A percentile compares a stretch with the other conserved stretches of the same genome.
Conservation (phyloP, 2,113 vertebrate genomes). For the Lontra canadensis region DNA sequence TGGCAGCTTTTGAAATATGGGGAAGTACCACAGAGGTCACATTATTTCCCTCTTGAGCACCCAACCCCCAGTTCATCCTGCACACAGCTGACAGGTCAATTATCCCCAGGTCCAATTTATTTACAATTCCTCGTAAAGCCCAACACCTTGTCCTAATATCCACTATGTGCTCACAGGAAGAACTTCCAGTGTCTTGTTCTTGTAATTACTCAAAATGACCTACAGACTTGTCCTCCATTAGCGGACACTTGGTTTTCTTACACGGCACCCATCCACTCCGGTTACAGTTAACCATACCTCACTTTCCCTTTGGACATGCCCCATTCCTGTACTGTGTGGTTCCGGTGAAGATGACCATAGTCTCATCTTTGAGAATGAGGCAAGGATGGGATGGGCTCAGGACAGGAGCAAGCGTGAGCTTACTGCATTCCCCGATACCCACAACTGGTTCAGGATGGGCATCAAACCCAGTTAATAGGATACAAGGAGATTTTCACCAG, state of each 20-base stretch:
- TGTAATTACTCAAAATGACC: background rate
- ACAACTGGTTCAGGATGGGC: background rate
- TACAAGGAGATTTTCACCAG: background rate
- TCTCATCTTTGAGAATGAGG: background rate
- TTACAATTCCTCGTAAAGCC: constrained; percentile 21
- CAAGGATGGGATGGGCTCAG: background rate
- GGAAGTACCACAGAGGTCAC: background rate
- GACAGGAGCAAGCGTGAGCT: background rate
- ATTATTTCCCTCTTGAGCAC: background rate
- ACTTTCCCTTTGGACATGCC: background rate
- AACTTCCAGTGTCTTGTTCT: background rate
- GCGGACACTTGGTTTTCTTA: background rate
- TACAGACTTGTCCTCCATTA: background rate
- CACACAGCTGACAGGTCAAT: background rate
- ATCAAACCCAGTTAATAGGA: background rate
- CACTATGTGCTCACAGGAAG: background rate
- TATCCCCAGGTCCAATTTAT: background rate
- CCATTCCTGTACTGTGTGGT: background rate
- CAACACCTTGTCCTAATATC: background rate
- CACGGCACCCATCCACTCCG: background rate
- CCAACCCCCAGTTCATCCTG: background rate
- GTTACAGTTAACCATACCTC: background rate
- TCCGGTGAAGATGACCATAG: background rate
- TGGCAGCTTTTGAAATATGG: background rate
- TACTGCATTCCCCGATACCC: accelerated